Evolutionary conservation across 1,140 invertebrate species (phyloP).

Genomic region (Melitaea cinxia): DNA sequence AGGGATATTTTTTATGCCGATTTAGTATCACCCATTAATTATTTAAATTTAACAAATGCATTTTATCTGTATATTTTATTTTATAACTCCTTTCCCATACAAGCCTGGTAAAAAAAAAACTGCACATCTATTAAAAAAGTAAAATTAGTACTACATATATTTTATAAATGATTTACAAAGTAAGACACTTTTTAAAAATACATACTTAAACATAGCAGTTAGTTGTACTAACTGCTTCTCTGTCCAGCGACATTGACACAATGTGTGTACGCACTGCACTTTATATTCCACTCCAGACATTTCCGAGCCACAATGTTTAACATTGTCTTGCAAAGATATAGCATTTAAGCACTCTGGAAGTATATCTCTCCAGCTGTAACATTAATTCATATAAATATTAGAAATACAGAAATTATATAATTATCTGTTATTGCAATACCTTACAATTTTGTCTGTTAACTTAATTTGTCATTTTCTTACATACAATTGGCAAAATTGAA

Average conservation of each 20-base stretch:
- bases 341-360: conserved; percentile 61
- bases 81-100: too few relatives aligned
- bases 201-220: conserved; percentile 70
- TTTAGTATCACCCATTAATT: not conserved
- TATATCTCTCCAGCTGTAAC: conserved; percentile 65
- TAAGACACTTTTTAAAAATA: too few relatives aligned
- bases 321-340: conserved; percentile 40
- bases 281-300: conserved; percentile 58
- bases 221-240: conserved; percentile 64
- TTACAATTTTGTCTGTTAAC: too few relatives aligned
- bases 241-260: conserved; percentile 66
- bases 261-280: conserved; percentile 55
- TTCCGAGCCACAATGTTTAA: conserved; percentile 62
- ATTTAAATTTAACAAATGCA: too few relatives aligned
- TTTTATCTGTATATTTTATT: too few relatives aligned
- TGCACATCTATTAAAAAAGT: not conserved
- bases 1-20: not conserved
- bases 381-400: too few relatives aligned
- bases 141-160: not conserved
- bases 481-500: too few relatives aligned
- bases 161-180: too few relatives aligned
- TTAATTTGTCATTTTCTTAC: too few relatives aligned
- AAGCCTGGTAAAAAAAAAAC: too few relatives aligned
- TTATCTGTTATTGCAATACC: too few relatives aligned
- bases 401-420: not conserved